Conservation (phyloP, 1,140 invertebrate species). For the Drosophila pseudoobscura region DNA sequence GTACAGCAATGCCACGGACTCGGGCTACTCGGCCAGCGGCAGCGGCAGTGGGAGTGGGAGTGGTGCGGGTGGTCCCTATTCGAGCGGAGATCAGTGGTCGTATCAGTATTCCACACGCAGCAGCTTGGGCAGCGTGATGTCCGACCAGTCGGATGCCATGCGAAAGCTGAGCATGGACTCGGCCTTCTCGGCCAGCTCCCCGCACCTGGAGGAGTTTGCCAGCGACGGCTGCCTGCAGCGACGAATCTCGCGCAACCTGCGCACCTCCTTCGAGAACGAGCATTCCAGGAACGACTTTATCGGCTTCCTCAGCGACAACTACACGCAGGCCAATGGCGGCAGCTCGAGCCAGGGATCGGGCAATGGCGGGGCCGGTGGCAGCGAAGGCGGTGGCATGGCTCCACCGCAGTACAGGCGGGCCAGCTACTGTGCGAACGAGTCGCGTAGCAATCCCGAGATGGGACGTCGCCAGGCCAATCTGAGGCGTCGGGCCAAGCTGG, state of each 20-base stretch:
- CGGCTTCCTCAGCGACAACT: conserved; percentile 80
- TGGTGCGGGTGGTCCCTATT: conserved; percentile 29
- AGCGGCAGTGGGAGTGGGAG: conserved; percentile 58
- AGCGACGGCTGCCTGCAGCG: conserved; percentile 80
- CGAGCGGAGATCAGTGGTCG: conserved; percentile 71
- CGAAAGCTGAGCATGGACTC: conserved; percentile 81
- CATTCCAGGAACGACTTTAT: conserved; percentile 80
- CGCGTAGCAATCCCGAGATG: conserved; percentile 81
- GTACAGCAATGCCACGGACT: conserved; percentile 81
- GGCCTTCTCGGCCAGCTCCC: conserved; percentile 55
- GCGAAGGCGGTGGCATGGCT: conserved; percentile 72
- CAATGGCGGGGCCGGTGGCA: conserved; percentile 44
- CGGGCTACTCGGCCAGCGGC: conserved; percentile 75
- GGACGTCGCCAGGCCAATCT: conserved; percentile 58
- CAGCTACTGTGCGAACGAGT: conserved; percentile 76
- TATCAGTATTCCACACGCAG: conserved; percentile 82
- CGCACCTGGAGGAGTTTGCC: conserved; percentile 62
- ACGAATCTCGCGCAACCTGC: conserved; percentile 80
- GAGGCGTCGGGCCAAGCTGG: conserved; percentile 84
- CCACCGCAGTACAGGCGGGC: conserved; percentile 65
- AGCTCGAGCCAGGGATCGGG: conserved; percentile 9
- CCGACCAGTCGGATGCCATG: conserved; percentile 70
- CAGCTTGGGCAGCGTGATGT: conserved; percentile 77
- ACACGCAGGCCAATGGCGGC: conserved; percentile 21
- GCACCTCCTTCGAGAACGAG: conserved; percentile 82